Conservation (phyloP, 2,113 vertebrate genomes). For the Coryphaenoides rupestris region DNA sequence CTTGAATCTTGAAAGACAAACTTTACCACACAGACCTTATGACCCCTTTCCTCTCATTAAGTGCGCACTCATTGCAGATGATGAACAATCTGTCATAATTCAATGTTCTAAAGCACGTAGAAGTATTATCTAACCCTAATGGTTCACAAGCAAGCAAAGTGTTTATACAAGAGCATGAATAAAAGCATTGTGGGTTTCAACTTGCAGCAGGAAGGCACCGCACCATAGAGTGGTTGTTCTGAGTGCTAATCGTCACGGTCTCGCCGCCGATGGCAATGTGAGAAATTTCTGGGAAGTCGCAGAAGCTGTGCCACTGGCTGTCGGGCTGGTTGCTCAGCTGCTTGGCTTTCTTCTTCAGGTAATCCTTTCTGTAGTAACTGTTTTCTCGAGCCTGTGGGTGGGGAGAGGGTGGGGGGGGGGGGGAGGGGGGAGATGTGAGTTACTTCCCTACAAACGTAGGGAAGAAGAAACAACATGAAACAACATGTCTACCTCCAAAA, state of each 20-base stretch:
- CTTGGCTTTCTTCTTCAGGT: slow-evolving; percentile 36
- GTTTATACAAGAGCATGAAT: slow-evolving; percentile 1
- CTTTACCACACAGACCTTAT: slow-evolving; percentile 34
- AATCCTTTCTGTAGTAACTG: slow-evolving; percentile 45
- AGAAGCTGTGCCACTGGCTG: slow-evolving; percentile 75
- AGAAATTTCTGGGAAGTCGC: slow-evolving; percentile 87
- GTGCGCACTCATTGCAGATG: too few relatives aligned
- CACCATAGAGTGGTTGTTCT: slow-evolving; percentile 87
- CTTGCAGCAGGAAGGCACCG: slow-evolving; percentile 28
- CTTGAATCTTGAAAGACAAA: too few relatives aligned
- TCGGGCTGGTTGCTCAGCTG: not conserved
- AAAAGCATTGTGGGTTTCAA: slow-evolving; percentile 25
- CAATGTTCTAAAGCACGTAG: too few relatives aligned
- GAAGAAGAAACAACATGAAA: not conserved
- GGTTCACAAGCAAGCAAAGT: too few relatives aligned
- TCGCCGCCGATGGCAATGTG: slow-evolving; percentile 75
- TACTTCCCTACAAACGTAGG: not conserved
- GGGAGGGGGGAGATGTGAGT: slow-evolving; percentile 7
- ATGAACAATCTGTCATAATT: too few relatives aligned
- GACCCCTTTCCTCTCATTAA: too few relatives aligned
- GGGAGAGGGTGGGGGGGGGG: slow-evolving; percentile 3
- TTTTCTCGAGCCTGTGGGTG: slow-evolving; percentile 52
- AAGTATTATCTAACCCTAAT: too few relatives aligned
- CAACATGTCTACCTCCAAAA: too few relatives aligned
- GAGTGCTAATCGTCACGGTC: slow-evolving; percentile 77